Evolutionary conservation across 1,140 invertebrate species (phyloP).

Genomic region (Dermatophagoides farinae): DNA sequence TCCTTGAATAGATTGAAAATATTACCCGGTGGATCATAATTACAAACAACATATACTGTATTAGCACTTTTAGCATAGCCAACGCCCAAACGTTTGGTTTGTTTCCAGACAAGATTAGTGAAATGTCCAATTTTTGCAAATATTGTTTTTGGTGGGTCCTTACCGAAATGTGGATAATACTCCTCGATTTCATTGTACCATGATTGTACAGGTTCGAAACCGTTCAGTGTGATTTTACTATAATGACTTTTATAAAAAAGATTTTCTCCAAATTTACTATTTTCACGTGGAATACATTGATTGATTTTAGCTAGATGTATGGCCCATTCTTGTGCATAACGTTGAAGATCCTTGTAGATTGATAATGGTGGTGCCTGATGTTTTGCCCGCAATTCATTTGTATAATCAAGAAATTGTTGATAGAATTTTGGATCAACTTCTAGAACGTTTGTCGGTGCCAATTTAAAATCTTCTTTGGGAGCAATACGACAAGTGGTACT

Average conservation of each 20-base stretch:
- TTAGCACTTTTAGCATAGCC: slow-evolving; percentile 36
- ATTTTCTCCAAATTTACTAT: slow-evolving; percentile 46
- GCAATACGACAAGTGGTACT: slow-evolving; percentile 18
- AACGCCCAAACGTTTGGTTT: slow-evolving; percentile 24
- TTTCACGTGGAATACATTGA: slow-evolving; percentile 34
- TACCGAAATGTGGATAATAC: neutral
- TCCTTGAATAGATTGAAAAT: slow-evolving; percentile 44
- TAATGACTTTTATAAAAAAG: slow-evolving; percentile 42
- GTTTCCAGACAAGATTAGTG: slow-evolving; percentile 11
- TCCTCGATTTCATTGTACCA: neutral
- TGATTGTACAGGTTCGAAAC: neutral
- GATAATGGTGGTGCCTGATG: slow-evolving; percentile 44
- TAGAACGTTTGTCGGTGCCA: neutral
- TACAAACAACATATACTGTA: slow-evolving; percentile 48
- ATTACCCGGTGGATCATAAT: slow-evolving; percentile 64
- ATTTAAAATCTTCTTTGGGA: neutral
- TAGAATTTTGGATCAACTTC: neutral
- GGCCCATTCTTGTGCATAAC: slow-evolving; percentile 62
- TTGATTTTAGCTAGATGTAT: slow-evolving; percentile 49
- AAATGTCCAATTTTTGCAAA: slow-evolving; percentile 3
- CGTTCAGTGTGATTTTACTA: slow-evolving; percentile 13
- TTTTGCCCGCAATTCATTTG: slow-evolving; percentile 49
- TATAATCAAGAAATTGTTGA: slow-evolving; percentile 24
- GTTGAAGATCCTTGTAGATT: slow-evolving; percentile 47
- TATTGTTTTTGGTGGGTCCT: neutral